phyloP scores from a whole-genome alignment of 2,888 invertebrate genomes.

The Belgica antarctica region DNA sequence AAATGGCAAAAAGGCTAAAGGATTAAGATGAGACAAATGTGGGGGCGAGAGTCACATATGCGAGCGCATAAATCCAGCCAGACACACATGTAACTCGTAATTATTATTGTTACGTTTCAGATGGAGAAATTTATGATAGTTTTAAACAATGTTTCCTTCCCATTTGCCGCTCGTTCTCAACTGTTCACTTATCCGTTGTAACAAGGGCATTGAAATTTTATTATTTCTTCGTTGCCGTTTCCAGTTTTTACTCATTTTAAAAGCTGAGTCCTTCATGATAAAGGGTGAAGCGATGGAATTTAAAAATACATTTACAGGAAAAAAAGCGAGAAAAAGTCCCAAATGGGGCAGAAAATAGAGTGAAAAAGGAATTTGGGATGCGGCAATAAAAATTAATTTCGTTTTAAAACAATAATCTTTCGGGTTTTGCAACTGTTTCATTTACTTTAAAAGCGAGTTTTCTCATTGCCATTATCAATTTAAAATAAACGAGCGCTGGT shows the following conservation, averaged over 20 bases:
- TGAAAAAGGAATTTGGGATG: not conserved
- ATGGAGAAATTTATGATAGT: slow-evolving; percentile 14
- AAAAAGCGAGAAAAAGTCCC: too few relatives aligned
- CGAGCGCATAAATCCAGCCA: slow-evolving; percentile 3
- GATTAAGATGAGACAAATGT: slow-evolving; percentile 23
- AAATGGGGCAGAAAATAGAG: too few relatives aligned
- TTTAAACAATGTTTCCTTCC: slow-evolving; percentile 11
- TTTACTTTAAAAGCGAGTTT: not conserved
- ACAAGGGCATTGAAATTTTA: not conserved
- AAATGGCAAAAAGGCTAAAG: slow-evolving; percentile 7
- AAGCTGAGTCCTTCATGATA: too few relatives aligned
- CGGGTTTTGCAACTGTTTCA: not conserved
- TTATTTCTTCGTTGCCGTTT: not conserved
- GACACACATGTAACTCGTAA: not conserved
- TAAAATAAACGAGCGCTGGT: not conserved
- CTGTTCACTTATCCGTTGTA: not conserved
- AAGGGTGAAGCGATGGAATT: too few relatives aligned
- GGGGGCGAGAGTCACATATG: not conserved
- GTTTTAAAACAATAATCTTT: not conserved
- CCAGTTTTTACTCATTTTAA: slow-evolving; percentile 7
- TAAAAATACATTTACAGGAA: too few relatives aligned
- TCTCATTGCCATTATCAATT: slow-evolving; percentile 1
- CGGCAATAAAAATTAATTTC: slow-evolving; percentile 1
- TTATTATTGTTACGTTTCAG: not conserved
- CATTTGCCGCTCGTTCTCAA: not conserved